Conservation (phyloP, 2,888 invertebrate genomes). For the Stegophylla sp. region DNA sequence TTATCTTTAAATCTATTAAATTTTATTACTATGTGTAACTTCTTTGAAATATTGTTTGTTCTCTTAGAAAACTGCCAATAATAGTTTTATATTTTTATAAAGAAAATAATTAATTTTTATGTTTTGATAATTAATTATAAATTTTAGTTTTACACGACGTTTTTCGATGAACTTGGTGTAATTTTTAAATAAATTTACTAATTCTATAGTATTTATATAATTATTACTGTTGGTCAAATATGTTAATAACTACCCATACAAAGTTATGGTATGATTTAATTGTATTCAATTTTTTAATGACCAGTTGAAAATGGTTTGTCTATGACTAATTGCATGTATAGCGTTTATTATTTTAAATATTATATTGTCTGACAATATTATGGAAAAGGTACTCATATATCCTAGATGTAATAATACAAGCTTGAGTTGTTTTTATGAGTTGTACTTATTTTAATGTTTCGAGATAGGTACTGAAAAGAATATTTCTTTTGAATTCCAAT, state of each 20-base stretch:
- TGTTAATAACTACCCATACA: background rate
- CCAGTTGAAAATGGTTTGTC: background rate
- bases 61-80: no score
- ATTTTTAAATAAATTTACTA: no score
- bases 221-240: no score
- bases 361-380: background rate
- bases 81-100: no score
- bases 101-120: no score
- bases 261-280: background rate
- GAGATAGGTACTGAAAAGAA: background rate
- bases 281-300: background rate
- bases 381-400: background rate
- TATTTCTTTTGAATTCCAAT: conserved; percentile 36
- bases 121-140: no score
- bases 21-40: no score
- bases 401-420: background rate
- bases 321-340: background rate
- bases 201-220: no score
- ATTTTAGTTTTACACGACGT: no score
- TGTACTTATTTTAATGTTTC: background rate
- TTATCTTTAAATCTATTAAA: background rate
- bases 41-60: no score
- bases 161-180: no score
- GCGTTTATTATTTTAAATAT: background rate
- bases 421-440: background rate